phyloP scores from a whole-genome alignment of 1,140 invertebrate genomes.

The Diuraphis noxia region DNA sequence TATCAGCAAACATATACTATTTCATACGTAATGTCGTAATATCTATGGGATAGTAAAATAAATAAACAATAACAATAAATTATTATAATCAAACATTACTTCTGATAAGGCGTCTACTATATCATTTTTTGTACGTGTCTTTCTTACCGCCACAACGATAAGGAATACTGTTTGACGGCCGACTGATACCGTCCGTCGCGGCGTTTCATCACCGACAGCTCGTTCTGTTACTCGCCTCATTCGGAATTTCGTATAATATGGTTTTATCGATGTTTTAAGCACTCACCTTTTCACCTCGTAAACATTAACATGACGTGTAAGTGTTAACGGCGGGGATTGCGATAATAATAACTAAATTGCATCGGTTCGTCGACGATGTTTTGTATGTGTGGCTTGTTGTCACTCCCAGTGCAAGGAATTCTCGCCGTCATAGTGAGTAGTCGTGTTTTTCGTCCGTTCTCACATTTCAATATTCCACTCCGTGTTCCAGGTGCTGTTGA shows the following conservation, averaged over 20 bases:
- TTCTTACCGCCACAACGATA: background rate
- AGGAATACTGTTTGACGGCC: background rate
- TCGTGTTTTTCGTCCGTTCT: background rate
- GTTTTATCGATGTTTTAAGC: background rate
- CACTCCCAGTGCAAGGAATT: background rate
- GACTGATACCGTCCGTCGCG: background rate
- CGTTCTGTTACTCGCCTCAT: background rate
- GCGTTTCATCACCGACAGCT: background rate
- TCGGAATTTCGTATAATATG: background rate
- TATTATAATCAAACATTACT: background rate
- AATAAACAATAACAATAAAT: background rate
- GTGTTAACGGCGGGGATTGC: background rate
- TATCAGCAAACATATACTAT: background rate
- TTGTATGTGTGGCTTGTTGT: background rate
- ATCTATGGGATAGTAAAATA: background rate
- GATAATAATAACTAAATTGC: background rate
- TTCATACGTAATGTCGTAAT: too few relatives aligned
- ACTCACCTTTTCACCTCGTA: background rate
- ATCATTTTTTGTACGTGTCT: background rate
- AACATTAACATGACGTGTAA: background rate
- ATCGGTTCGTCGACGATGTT: background rate
- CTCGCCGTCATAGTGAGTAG: background rate
- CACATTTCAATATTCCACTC: background rate
- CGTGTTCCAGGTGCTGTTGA: background rate
- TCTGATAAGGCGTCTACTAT: background rate